Evolutionary conservation across 2,113 vertebrate species (phyloP).

Genomic region (Psilopsiagon aymara): DNA sequence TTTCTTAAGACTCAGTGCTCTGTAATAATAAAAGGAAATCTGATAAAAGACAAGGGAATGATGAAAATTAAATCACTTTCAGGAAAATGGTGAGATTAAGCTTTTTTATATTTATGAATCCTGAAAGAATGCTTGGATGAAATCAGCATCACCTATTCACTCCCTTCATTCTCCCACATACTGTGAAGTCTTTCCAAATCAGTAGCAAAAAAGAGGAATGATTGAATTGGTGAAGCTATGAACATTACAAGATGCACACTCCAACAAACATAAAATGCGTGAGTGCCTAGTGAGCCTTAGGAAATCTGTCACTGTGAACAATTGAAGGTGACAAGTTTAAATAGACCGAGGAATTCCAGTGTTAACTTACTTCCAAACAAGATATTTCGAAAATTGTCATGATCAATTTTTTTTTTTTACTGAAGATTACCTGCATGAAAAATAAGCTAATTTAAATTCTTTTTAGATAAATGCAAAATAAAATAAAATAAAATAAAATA

Average conservation of each 20-base stretch:
- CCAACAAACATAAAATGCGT: conserved; percentile 54
- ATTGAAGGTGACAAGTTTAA: conserved; percentile 65
- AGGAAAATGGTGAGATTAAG: background rate
- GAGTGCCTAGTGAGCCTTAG: conserved; percentile 62
- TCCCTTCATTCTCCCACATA: conserved; percentile 27
- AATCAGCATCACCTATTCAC: conserved; percentile 8
- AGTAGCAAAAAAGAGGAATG: conserved; percentile 60
- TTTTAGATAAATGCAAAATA: background rate
- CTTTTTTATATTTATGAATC: conserved; percentile 34
- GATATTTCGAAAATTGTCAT: background rate
- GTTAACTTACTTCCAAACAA: conserved; percentile 31
- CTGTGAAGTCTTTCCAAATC: conserved; percentile 50
- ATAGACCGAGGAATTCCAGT: conserved; percentile 46
- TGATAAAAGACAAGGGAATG: background rate
- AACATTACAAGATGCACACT: conserved; percentile 63
- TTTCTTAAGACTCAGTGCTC: background rate
- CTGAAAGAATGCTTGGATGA: conserved; percentile 18
- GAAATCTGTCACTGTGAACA: conserved; percentile 64
- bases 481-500: background rate
- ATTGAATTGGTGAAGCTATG: conserved; percentile 62
- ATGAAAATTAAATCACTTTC: background rate
- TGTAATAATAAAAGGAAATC: background rate
- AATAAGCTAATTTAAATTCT: background rate
- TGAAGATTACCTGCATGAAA: background rate
- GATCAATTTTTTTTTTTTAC: background rate